Percentiles rank a stretch among this genome's conserved stretches.
phyloP scores from a whole-genome alignment of 2,888 invertebrate species.

The Drosophila emarginata region DNA sequence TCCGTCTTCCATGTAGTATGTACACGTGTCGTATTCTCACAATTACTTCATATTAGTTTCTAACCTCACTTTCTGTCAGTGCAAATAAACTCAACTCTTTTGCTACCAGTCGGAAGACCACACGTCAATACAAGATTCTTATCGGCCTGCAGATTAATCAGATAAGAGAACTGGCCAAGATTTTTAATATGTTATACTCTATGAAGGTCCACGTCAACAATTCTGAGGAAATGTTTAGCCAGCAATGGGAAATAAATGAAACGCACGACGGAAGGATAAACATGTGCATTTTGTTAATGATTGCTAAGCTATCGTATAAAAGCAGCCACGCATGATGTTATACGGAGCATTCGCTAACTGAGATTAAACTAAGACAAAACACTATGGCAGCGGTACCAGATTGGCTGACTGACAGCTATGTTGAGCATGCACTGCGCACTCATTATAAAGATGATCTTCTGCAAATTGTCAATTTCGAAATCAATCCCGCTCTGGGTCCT shows the following conservation, averaged over 20 bases:
- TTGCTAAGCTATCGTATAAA: no score
- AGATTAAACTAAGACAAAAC: neutral
- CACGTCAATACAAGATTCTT: no score
- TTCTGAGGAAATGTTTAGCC: constrained; percentile 15
- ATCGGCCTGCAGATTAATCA: neutral
- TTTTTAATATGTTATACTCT: no score
- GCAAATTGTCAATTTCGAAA: constrained; percentile 50
- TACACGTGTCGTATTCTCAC: no score
- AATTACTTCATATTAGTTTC: no score
- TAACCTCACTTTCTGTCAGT: no score
- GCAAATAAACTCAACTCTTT: no score
- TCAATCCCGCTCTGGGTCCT: constrained; percentile 73
- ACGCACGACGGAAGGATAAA: no score
- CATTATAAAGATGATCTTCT: constrained; percentile 65
- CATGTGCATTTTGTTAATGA: no score
- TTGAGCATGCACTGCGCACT: constrained; percentile 62
- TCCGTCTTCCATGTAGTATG: no score
- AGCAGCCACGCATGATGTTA: neutral
- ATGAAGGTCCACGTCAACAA: neutral
- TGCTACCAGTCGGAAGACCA: no score
- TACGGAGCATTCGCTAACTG: neutral
- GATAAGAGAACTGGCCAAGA: neutral
- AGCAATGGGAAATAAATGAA: no score
- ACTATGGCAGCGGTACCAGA: constrained; percentile 54
- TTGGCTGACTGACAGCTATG: constrained; percentile 77